Base-by-base conservation (phyloP, 2,113 vertebrate genomes). In the Falco punctatus region DNA sequence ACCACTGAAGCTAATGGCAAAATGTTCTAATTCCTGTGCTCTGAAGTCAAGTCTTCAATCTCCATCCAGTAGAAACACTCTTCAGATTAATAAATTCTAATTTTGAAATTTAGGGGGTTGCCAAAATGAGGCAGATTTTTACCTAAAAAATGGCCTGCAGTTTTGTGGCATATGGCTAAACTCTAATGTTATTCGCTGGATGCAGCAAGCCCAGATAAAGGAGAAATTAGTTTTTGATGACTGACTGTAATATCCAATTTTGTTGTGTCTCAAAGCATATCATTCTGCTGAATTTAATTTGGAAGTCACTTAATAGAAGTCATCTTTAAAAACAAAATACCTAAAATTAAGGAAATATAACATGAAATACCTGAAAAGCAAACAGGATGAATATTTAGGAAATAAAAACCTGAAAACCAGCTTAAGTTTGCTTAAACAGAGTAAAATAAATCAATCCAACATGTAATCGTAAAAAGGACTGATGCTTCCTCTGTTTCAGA, bases 401-500 rank as follows among this genome's bases (percentile, higher is more conserved):
- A 90, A 85, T 51, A 1, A 65, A 83, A 96, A 42, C 8, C 27
- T 72, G n/a, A 92, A 64, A 66, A 58, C 5, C 9, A 38, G 44
- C 33, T 48, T 20, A 46, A 64, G 4, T 75, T 78, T 75, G 52
- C 48, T 28, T 24, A 86, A n/a, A 19, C 27, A 86, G 15, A 40
- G 13, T 72, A 52, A 70, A 94, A 74, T 49, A 72, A 87, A 66
- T 20, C 4, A 35, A 27, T 74, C 38, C 33, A 81, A 40, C 35
- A 51, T 46, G 21, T 57, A 62, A 46, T 7, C 28, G n/a, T 78
- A 65, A 85, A 42, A 52, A 48, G 30, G 16, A 48, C 40, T 40
- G 49, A 70, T 11, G 87, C 80, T 27, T 95, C 92, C 23, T 96
- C 97, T 98, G 83, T 16, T 59, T 35, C 57, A 46, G 35, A 40